These are phyloP conservation scores for Silurus asotus DNA, from an alignment of 2,113 vertebrate species.

Conservation along the genomic window DNA sequence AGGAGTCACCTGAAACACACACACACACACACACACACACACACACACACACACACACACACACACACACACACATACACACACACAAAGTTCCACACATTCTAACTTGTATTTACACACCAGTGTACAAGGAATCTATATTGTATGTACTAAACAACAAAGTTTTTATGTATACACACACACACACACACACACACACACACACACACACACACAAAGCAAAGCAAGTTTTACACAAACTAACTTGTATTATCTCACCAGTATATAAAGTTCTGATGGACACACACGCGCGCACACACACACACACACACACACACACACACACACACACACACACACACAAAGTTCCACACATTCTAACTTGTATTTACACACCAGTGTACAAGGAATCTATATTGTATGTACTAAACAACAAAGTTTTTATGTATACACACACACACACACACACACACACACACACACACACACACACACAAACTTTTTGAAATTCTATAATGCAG, in stretches of 20 bases:
- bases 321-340: not conserved
- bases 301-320: not conserved
- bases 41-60: not conserved
- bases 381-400: not conserved
- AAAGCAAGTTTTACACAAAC: too few species aligned
- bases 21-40: not conserved
- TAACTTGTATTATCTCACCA: too few species aligned
- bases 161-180: not conserved
- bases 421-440: not conserved
- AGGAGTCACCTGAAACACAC: not conserved
- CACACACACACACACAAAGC: slow-evolving; percentile 21
- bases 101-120: too few species aligned
- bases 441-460: not conserved
- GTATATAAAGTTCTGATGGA: too few species aligned
- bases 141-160: not conserved
- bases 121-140: not conserved
- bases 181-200: slow-evolving; percentile 16
- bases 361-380: too few species aligned
- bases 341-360: too few species aligned
- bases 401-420: not conserved
- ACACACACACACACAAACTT: too few species aligned
- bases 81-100: not conserved
- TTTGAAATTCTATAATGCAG: too few species aligned
- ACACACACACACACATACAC: not conserved
- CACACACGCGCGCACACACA: not conserved